Conservation (phyloP, 2,113 vertebrate species). For the Pygoscelis adeliae region DNA sequence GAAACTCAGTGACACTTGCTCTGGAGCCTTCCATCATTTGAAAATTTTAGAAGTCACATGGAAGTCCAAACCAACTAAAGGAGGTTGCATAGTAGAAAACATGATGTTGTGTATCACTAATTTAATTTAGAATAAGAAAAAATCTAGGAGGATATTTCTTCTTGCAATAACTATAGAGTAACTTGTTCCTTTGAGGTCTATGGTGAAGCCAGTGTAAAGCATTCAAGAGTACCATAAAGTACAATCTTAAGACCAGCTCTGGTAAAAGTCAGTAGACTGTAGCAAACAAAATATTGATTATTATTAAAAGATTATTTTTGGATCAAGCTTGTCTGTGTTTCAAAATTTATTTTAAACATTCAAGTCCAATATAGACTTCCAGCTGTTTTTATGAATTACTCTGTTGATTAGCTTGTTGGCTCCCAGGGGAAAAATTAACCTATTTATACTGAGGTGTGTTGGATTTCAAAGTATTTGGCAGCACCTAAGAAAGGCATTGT, state of each 20-base stretch:
- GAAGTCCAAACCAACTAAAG: background rate
- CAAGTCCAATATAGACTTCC: background rate
- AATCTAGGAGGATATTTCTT: background rate
- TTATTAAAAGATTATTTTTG: conserved; percentile 41
- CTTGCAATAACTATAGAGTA: background rate
- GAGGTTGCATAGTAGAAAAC: background rate
- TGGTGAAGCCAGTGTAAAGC: background rate
- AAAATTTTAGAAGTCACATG: background rate
- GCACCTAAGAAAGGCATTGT: background rate
- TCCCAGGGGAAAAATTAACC: background rate
- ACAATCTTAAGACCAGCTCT: background rate
- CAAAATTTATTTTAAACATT: conserved; percentile 8
- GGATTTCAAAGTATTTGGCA: background rate
- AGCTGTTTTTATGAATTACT: background rate
- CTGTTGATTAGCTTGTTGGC: background rate
- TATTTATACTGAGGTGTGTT: background rate
- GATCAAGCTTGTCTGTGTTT: conserved; percentile 4
- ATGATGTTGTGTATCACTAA: background rate
- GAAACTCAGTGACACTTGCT: background rate
- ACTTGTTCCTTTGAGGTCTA: background rate
- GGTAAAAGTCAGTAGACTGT: conserved; percentile 2
- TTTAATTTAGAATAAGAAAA: background rate
- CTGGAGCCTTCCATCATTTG: background rate
- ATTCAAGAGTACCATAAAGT: background rate
- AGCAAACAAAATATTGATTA: conserved; percentile 31